A percentile compares a stretch with the other conserved stretches of the same genome.
Evolutionary conservation across 2,888 invertebrate genomes (phyloP).

Genomic region (Sepiola atlantica): DNA sequence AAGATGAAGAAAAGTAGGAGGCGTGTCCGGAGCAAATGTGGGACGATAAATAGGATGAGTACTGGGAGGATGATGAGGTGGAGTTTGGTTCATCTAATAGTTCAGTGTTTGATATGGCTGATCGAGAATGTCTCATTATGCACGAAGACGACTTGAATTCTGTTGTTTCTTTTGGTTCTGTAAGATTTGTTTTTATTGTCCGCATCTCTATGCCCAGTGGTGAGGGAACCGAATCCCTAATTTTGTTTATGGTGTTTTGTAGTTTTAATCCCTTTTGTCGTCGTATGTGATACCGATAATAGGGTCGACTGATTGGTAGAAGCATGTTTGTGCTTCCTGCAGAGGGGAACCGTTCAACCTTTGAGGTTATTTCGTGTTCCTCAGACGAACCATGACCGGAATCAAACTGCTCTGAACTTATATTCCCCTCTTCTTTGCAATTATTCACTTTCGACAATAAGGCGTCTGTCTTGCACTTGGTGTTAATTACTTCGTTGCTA

Average conservation of each 20-base stretch:
- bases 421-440: background rate
- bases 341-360: background rate
- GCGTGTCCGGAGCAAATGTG: background rate
- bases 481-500: background rate
- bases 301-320: background rate
- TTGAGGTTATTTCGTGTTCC: background rate
- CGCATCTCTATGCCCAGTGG: background rate
- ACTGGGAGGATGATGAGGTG: background rate
- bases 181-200: background rate
- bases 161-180: background rate
- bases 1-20: background rate
- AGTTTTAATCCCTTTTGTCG: background rate
- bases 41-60: background rate
- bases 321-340: background rate
- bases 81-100: background rate
- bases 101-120: background rate
- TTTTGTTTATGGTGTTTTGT: background rate
- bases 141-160: background rate
- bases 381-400: background rate
- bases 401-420: background rate
- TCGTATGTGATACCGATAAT: background rate
- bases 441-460: background rate
- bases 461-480: background rate
- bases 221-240: background rate
- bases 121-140: background rate